Evolutionary conservation across 2,113 vertebrate genomes (phyloP), one percentile per base, ranked within the genome.

Genomic region (Hippopotamus amphibius): DNA sequence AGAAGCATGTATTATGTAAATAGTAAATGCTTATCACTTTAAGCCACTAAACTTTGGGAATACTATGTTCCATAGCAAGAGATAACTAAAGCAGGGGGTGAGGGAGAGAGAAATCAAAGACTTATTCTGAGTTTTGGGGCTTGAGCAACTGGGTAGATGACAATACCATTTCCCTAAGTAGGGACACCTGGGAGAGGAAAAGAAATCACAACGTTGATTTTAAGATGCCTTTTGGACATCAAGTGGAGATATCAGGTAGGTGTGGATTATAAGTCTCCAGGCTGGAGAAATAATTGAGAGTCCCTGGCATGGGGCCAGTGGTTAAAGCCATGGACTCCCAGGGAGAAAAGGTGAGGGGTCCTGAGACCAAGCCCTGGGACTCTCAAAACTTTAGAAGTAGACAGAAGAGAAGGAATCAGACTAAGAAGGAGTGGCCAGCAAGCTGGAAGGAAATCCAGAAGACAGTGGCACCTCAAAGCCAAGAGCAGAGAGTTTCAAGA

Each of bases 131-230:
- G 37, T 24, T 69, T 76, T 14, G 12, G 57, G 68, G 4, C 30
- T 87, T 74, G 63, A 80, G 69, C 63, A 57, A 10, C 48, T 65
- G 28, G 4, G 4, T 46, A 84, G 33, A 66, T n/a, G 55, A 82
- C 37, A 21, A 21, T 33, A 59, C 30, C 50, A 7, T 55, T 89
- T 57, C 21, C 41, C 65, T 21, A 88, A 71, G 43, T 3, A 37
- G 26, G 26, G 59, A 69, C 12, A n/a, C 28, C 41, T 71, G 24
- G 46, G 11, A 81, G 46, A 80, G n/a, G 33, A 71, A 74, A 88
- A 69, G 57, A 69, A 87, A 93, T 85, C 94, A n/a, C 41, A 14
- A 59, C 13, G 24, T 82, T 80, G 84, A 66, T 80, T 69, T 90
- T 66, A 55, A 69, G 7, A 48, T 50, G 53, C 4, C 53, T 74